Conservation (phyloP, 2,888 invertebrate genomes). For the Cosmia pyralina region DNA sequence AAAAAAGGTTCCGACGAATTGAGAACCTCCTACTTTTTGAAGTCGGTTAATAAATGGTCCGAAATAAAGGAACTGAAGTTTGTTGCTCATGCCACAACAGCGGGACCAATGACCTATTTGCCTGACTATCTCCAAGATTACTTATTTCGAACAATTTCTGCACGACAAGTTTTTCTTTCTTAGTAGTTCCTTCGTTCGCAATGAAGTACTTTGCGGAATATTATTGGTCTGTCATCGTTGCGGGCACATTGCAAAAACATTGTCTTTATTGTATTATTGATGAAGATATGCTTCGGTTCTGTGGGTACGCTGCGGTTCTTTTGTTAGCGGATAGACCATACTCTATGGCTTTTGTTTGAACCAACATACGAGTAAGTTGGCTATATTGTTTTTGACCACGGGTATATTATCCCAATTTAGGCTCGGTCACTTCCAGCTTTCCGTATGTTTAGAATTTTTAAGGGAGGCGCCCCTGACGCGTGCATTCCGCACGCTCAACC, state of each 20-base stretch:
- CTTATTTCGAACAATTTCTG: conserved; percentile 46
- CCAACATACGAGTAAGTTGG: too few species aligned
- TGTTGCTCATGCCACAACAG: conserved; percentile 13
- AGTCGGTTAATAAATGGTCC: background rate
- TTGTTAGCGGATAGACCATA: conserved; percentile 23
- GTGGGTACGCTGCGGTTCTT: conserved; percentile 9
- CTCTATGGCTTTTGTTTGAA: background rate
- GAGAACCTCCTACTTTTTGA: too few species aligned
- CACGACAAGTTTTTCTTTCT: conserved; percentile 40
- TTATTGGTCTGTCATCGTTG: conserved; percentile 52
- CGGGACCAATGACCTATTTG: conserved; percentile 49
- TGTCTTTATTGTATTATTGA: conserved; percentile 59
- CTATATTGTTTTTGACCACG: background rate
- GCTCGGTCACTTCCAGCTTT: background rate
- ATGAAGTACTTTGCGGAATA: conserved; percentile 59
- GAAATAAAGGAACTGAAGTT: conserved; percentile 11
- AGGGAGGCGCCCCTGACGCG: too few species aligned
- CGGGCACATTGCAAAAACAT: conserved; percentile 56
- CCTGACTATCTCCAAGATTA: conserved; percentile 31
- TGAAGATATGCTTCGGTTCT: conserved; percentile 56
- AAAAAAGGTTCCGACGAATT: too few species aligned
- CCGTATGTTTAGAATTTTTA: background rate
- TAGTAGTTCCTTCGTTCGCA: conserved; percentile 2
- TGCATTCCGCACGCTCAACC: too few species aligned
- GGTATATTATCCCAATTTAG: background rate